Conservation (phyloP, 2,888 invertebrate species). For the Pherbina coryleti region DNA sequence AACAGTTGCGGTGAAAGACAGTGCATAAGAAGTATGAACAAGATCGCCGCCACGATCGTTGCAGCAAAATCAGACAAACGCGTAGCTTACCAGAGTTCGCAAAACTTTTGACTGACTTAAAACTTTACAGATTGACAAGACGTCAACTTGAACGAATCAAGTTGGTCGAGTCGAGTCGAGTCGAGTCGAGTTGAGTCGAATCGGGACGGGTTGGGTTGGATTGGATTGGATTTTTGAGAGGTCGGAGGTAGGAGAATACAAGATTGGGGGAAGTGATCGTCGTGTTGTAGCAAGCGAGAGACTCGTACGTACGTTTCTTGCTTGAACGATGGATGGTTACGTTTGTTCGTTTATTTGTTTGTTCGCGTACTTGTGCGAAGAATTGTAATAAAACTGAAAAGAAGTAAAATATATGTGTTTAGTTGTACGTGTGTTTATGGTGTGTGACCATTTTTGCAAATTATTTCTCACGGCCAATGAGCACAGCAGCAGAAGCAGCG, state of each 20-base stretch:
- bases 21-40: not conserved
- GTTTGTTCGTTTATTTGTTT: constrained; percentile 8
- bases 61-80: not conserved
- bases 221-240: not conserved
- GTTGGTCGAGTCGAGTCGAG: not conserved
- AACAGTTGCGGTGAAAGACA: not conserved
- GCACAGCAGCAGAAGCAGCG: constrained; percentile 18
- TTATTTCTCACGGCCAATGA: constrained; percentile 57
- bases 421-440: constrained; percentile 44
- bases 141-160: constrained; percentile 41
- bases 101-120: constrained; percentile 24
- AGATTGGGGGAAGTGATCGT: not conserved
- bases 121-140: constrained; percentile 29
- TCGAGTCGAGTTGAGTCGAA: not conserved
- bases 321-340: constrained; percentile 8
- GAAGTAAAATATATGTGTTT: constrained; percentile 37
- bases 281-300: not conserved
- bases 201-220: not conserved
- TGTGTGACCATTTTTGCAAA: constrained; percentile 58
- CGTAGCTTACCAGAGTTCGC: not conserved
- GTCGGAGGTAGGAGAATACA: not conserved
- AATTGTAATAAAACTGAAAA: constrained; percentile 25
- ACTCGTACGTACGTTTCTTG: not conserved
- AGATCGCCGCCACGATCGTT: not conserved
- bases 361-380: constrained; percentile 34